Evolutionary conservation across 2,888 invertebrate genomes (phyloP).

Genomic region (Rhingia campestris): DNA sequence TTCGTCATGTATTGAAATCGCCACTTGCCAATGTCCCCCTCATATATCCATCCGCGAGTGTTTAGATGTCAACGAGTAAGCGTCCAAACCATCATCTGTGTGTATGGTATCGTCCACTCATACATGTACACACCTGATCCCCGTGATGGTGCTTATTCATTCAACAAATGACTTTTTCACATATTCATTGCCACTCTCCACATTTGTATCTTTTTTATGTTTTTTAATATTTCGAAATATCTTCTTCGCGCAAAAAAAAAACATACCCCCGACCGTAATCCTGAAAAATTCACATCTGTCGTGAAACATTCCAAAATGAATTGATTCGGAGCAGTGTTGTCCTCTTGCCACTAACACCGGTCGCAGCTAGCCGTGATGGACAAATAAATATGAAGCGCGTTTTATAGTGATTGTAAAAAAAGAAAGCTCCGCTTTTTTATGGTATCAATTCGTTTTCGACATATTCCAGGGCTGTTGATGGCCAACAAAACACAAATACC

Average conservation of each 20-base stretch:
- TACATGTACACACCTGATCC: slow-evolving; percentile 26
- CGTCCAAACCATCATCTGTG: neutral
- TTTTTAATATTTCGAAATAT: slow-evolving; percentile 57
- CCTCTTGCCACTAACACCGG: slow-evolving; percentile 15
- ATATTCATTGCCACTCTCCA: slow-evolving; percentile 56
- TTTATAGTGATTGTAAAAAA: slow-evolving; percentile 68
- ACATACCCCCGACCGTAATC: slow-evolving; percentile 33
- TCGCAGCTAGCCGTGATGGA: slow-evolving; percentile 11
- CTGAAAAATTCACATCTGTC: slow-evolving; percentile 63
- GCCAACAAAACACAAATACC: slow-evolving; percentile 2
- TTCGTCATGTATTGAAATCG: slow-evolving; percentile 47
- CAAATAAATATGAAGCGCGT: slow-evolving; percentile 65
- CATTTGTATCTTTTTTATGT: slow-evolving; percentile 25
- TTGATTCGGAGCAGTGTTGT: slow-evolving; percentile 45
- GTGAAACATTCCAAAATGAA: slow-evolving; percentile 56
- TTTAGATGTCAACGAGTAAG: slow-evolving; percentile 31
- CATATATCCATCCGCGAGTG: neutral
- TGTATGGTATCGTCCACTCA: neutral
- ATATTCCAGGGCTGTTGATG: slow-evolving; percentile 43
- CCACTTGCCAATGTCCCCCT: slow-evolving; percentile 22
- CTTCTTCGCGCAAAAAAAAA: neutral
- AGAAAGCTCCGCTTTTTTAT: slow-evolving; percentile 50
- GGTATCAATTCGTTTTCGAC: slow-evolving; percentile 63
- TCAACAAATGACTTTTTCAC: slow-evolving; percentile 64
- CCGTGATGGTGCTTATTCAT: slow-evolving; percentile 51